phyloP scores from a whole-genome alignment of 92 coral and sea anemone species.

The Parazoanthus swiftii region DNA sequence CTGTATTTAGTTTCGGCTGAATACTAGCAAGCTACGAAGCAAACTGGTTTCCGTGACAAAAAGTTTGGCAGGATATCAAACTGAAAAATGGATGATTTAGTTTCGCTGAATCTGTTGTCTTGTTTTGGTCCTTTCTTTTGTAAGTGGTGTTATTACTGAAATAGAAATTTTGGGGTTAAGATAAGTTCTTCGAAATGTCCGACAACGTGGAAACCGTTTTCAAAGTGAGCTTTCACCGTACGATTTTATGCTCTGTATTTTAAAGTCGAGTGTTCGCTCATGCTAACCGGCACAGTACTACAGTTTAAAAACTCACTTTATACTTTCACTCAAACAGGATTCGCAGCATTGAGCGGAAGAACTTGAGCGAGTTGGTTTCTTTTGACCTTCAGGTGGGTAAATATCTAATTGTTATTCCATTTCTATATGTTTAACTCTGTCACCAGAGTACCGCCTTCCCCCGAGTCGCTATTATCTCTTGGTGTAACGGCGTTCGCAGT shows the following conservation, averaged over 20 bases:
- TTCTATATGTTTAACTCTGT: constrained; percentile 9
- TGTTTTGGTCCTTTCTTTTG: not conserved
- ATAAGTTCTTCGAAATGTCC: not conserved
- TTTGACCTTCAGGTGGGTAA: constrained; percentile 7
- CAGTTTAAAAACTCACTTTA: not conserved
- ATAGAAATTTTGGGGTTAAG: not conserved
- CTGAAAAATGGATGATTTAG: not conserved
- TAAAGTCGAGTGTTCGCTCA: not conserved
- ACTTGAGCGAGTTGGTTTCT: constrained; percentile 18
- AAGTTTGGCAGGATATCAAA: constrained; percentile 18
- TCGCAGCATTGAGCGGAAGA: not conserved
- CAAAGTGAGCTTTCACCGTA: not conserved
- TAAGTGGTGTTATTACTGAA: not conserved
- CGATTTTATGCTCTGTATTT: not conserved
- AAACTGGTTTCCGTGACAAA: constrained; percentile 28
- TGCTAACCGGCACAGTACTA: not conserved
- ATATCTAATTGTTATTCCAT: constrained; percentile 24
- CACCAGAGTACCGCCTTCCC: constrained; percentile 4
- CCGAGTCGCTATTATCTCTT: not conserved
- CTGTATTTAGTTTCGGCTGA: constrained; percentile 36
- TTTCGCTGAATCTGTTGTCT: not conserved
- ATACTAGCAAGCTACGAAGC: constrained; percentile 11
- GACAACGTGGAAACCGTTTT: constrained; percentile 1
- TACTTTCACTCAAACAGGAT: constrained; percentile 13
- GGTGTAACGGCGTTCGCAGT: not conserved